A percentile compares a stretch with the other conserved stretches of the same genome.
Conservation (phyloP, 2,113 vertebrate genomes). For the Phasianus colchicus region DNA sequence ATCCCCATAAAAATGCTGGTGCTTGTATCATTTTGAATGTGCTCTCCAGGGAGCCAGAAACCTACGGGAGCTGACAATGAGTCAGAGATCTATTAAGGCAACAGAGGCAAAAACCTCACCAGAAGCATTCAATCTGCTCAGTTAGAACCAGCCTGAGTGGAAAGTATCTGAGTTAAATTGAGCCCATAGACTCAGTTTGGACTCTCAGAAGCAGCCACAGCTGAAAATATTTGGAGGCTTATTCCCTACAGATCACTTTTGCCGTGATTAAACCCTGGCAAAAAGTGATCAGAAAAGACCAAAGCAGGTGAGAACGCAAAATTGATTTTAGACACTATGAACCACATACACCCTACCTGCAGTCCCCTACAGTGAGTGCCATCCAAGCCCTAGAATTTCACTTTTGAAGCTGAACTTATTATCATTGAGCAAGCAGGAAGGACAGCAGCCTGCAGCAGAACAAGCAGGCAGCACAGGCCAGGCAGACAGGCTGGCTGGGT, state of each 20-base stretch:
- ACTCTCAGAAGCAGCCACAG: not conserved
- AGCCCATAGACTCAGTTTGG: not conserved
- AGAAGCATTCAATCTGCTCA: not conserved
- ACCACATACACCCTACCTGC: not conserved
- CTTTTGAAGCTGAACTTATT: not conserved
- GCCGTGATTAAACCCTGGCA: not conserved
- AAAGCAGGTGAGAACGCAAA: not conserved
- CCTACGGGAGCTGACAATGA: not conserved
- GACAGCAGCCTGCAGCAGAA: not conserved
- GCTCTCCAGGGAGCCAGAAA: not conserved
- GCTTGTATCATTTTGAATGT: not conserved
- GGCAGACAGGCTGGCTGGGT: not conserved
- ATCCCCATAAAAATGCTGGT: not conserved
- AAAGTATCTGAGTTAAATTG: not conserved
- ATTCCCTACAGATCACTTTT: not conserved
- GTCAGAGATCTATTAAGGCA: not conserved
- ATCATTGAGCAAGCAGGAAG: not conserved
- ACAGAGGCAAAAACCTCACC: not conserved
- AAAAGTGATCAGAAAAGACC: not conserved
- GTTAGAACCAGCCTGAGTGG: not conserved
- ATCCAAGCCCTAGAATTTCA: not conserved
- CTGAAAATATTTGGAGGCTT: not conserved
- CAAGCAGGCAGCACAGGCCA: accelerated
- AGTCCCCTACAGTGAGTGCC: not conserved
- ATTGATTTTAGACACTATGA: not conserved